Conservation (phyloP, 2,113 vertebrate species). For the Myodes glareolus region DNA sequence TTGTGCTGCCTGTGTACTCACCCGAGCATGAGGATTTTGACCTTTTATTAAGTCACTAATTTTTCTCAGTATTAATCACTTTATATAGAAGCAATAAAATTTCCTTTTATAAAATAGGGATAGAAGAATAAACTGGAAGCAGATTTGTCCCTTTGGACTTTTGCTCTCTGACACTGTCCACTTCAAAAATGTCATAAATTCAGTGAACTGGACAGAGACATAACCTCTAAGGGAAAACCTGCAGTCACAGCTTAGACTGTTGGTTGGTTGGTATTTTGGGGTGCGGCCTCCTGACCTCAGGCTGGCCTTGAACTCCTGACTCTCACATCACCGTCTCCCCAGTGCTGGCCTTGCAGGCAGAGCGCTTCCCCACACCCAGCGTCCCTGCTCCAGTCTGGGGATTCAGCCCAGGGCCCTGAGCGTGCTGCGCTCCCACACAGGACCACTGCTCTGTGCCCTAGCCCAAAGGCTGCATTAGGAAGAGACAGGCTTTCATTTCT, state of each 20-base stretch:
- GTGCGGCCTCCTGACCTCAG: too few relatives aligned
- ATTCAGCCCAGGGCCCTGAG: background rate
- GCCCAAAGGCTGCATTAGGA: background rate
- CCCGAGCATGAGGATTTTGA: conserved; percentile 27
- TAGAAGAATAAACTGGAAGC: background rate
- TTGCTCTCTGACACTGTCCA: background rate
- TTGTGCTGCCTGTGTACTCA: background rate
- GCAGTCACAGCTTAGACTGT: background rate
- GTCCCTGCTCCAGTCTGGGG: background rate
- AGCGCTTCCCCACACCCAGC: too few relatives aligned
- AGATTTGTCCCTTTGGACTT: background rate
- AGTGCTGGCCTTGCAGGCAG: background rate
- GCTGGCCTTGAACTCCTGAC: background rate
- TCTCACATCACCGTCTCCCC: too few relatives aligned
- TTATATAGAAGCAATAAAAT: conserved; percentile 50
- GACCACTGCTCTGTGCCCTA: background rate
- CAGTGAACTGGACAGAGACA: background rate
- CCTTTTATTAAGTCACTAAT: conserved; percentile 43
- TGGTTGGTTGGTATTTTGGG: background rate
- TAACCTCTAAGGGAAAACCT: background rate
- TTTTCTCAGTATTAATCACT: conserved; percentile 46
- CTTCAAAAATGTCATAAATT: background rate
- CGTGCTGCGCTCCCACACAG: background rate
- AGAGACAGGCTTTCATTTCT: background rate
- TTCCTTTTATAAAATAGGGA: background rate